These are phyloP conservation scores for Athene noctua DNA, from an alignment of 2,113 vertebrate genomes.

Conservation along the genomic window DNA sequence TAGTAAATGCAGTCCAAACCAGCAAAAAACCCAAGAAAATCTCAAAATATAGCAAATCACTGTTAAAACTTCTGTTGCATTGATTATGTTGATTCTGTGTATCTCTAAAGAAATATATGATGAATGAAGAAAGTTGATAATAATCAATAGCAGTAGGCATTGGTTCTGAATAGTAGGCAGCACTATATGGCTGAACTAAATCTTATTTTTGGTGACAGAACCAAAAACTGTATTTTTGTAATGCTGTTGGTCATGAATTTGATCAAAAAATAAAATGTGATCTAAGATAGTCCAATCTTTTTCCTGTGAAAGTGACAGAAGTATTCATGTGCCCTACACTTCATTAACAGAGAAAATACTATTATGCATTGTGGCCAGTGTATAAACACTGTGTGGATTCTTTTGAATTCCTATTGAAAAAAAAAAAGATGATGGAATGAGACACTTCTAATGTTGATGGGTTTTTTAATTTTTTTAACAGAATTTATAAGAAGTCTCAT, in stretches of 20 bases:
- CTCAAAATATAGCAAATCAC: background rate
- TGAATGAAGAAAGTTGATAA: background rate
- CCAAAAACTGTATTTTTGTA: background rate
- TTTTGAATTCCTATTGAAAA: background rate
- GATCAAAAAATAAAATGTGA: background rate
- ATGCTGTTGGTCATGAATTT: background rate
- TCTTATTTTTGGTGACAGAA: background rate
- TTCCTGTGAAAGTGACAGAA: background rate
- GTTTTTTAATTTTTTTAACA: background rate
- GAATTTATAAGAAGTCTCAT: background rate
- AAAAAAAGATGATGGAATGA: background rate
- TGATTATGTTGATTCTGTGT: background rate
- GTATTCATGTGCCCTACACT: background rate
- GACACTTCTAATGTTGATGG: background rate
- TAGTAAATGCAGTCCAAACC: background rate
- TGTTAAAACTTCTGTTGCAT: background rate
- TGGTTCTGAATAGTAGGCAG: background rate
- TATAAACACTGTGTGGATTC: background rate
- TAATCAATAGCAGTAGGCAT: background rate
- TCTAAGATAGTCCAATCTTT: background rate
- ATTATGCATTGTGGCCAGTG: background rate
- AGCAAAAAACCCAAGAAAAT: background rate
- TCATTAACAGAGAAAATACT: background rate
- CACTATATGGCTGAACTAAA: background rate
- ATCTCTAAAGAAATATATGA: background rate